Conservation (phyloP, 2,113 vertebrate species). For the Solea solea region DNA sequence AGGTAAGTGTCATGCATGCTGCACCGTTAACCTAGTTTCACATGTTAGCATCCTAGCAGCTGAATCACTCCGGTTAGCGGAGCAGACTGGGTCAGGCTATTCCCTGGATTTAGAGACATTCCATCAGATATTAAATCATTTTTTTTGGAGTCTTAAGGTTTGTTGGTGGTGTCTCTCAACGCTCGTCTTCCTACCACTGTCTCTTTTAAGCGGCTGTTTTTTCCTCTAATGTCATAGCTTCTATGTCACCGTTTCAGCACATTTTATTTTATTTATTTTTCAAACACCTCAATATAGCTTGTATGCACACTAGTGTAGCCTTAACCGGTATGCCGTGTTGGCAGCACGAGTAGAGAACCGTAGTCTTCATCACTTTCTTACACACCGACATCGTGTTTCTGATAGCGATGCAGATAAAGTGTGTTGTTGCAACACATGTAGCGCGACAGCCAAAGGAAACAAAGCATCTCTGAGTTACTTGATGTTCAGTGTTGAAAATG, state of each 20-base stretch:
- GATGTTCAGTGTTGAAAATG: neutral
- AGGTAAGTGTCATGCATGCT: constrained; percentile 66
- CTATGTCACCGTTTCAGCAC: neutral
- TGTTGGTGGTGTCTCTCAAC: neutral
- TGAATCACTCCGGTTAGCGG: constrained; percentile 51
- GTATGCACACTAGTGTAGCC: constrained; percentile 26
- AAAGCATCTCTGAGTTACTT: constrained; percentile 15
- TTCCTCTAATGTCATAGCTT: constrained; percentile 4
- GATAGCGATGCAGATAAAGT: neutral
- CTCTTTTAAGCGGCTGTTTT: neutral
- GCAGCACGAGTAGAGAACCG: constrained; percentile 23
- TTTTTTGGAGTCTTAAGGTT: constrained; percentile 23
- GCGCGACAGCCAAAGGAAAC: neutral
- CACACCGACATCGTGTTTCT: constrained; percentile 21
- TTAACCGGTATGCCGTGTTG: constrained; percentile 31
- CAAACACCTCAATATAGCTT: constrained; percentile 29
- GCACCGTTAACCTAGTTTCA: constrained; percentile 48
- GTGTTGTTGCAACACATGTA: constrained; percentile 11
- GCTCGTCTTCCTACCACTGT: rapidly evolving
- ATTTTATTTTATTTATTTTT: constrained; percentile 23
- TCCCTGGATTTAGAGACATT: constrained; percentile 57
- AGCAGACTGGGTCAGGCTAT: constrained; percentile 53
- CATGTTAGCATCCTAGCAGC: constrained; percentile 47
- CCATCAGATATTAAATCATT: constrained; percentile 14
- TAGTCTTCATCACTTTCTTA: constrained; percentile 15